Conservation (phyloP, 2,113 vertebrate genomes). For the Condylura cristata region DNA sequence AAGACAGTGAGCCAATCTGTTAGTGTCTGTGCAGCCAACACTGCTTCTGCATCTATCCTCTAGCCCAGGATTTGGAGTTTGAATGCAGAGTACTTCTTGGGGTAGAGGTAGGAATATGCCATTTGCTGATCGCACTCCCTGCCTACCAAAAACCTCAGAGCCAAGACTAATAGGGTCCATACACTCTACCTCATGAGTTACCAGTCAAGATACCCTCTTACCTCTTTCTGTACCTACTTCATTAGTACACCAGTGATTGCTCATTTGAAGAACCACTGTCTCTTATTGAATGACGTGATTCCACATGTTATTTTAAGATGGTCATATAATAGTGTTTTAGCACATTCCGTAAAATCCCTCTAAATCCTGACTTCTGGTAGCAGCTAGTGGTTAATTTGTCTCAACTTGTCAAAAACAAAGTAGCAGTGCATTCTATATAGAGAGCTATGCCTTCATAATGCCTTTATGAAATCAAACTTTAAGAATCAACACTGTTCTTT, state of each 20-base stretch:
- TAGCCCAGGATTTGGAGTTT: background rate
- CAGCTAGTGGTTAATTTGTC: background rate
- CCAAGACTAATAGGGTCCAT: accelerated
- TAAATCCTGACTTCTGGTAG: background rate
- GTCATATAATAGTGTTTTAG: background rate
- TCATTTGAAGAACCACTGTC: background rate
- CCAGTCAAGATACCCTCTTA: background rate
- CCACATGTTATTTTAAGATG: too few species aligned
- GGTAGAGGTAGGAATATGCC: background rate
- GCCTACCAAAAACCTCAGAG: background rate
- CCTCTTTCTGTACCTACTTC: background rate
- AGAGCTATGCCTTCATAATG: background rate
- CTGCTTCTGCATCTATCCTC: background rate
- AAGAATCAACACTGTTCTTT: background rate
- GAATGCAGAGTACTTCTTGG: background rate
- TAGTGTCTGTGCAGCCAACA: accelerated
- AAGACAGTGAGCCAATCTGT: accelerated
- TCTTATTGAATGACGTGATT: background rate
- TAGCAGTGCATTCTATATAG: background rate
- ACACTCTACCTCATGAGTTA: too few species aligned
- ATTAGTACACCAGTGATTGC: background rate
- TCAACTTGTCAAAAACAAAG: background rate
- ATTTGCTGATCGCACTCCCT: background rate
- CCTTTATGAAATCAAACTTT: background rate
- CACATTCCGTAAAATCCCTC: background rate